Evolutionary conservation across 2,888 invertebrate genomes (phyloP).

Genomic region (Gastrophysa polygoni): DNA sequence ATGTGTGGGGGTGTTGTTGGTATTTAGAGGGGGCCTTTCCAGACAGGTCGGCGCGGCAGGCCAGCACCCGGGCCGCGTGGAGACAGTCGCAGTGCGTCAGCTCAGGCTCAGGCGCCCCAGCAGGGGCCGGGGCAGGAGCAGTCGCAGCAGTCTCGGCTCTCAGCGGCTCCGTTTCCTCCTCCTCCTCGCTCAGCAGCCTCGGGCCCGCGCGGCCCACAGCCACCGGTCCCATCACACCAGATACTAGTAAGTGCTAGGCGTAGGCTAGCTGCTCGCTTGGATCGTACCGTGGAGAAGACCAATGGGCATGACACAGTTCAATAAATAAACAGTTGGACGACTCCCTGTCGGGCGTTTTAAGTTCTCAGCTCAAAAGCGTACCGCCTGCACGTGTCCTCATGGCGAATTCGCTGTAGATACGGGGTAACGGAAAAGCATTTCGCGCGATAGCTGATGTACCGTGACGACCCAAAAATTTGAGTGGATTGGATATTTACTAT

Average conservation of each 20-base stretch:
- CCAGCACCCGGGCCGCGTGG: slow-evolving; percentile 79
- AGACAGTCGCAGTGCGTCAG: slow-evolving; percentile 84
- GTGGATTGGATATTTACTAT: too few species aligned
- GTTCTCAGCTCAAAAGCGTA: too few species aligned
- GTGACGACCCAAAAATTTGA: too few species aligned
- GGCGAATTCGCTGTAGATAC: too few species aligned
- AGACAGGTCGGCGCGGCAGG: slow-evolving; percentile 89
- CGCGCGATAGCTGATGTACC: too few species aligned
- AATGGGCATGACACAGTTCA: too few species aligned
- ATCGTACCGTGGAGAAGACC: too few species aligned
- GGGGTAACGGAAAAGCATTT: too few species aligned
- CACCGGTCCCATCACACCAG: slow-evolving; percentile 72
- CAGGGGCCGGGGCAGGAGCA: slow-evolving; percentile 26
- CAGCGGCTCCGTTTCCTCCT: slow-evolving; percentile 76
- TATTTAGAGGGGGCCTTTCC: slow-evolving; percentile 66
- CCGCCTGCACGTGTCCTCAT: too few species aligned
- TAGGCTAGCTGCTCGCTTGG: not conserved
- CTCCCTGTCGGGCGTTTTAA: too few species aligned
- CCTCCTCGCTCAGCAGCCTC: slow-evolving; percentile 70
- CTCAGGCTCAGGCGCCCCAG: slow-evolving; percentile 66
- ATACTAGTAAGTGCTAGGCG: slow-evolving; percentile 64
- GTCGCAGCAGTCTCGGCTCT: slow-evolving; percentile 76
- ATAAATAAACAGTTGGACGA: too few species aligned
- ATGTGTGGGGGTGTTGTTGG: slow-evolving; percentile 58
- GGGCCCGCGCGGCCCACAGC: slow-evolving; percentile 66